These are phyloP conservation scores for Bovichtus variegatus DNA, from an alignment of 2,797 vertebrate genomes.

Conservation along the genomic window DNA sequence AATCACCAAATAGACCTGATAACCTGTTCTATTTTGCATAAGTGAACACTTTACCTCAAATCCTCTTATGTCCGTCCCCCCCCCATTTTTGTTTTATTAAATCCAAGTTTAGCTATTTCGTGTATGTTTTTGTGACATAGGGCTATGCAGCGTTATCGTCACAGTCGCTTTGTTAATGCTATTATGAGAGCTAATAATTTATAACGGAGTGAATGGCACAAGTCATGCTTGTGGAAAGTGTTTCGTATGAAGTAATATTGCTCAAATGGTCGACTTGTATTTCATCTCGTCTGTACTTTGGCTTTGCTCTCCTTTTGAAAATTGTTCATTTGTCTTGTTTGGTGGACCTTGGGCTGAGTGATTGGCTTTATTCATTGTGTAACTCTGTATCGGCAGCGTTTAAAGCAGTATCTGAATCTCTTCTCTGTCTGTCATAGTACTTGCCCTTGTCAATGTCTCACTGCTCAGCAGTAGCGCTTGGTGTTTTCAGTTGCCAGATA, in stretches of 20 bases:
- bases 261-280: neutral
- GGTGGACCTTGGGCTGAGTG: neutral
- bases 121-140: conserved; percentile 45
- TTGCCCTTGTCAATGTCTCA: neutral
- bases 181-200: conserved; percentile 45
- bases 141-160: conserved; percentile 26
- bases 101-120: conserved; percentile 59
- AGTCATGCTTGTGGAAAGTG: conserved; percentile 15
- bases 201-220: conserved; percentile 25
- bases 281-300: neutral
- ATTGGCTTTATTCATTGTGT: conserved; percentile 9
- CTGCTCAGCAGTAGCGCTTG: neutral
- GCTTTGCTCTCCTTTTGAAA: neutral
- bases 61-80: conserved; percentile 71
- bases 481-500: neutral
- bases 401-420: neutral
- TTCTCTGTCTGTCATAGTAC: neutral
- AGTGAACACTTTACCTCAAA: conserved; percentile 86
- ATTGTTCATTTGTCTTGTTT: neutral
- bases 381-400: neutral
- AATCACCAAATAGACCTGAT: conserved; percentile 88
- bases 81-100: conserved; percentile 4
- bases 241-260: conserved; percentile 29
- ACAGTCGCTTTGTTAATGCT: conserved; percentile 45
- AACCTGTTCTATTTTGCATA: conserved; percentile 88